Conservation (phyloP, 2,113 vertebrate genomes). For the Anser brachyrhynchus region DNA sequence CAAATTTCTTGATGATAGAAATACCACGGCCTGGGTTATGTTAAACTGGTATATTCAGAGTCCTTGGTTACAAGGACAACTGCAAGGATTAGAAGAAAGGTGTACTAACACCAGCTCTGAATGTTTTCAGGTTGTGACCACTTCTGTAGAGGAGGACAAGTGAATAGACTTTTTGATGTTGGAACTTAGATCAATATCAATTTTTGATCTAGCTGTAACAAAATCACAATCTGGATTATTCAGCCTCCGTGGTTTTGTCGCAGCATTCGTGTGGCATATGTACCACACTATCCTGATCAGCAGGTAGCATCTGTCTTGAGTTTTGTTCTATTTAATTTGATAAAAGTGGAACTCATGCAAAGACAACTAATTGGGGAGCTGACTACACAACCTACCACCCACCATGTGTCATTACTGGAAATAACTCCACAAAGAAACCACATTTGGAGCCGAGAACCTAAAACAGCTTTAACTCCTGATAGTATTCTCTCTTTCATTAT, state of each 20-base stretch:
- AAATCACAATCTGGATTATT: background rate
- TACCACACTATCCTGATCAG: slow-evolving; percentile 13
- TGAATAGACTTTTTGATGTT: background rate
- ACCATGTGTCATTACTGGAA: slow-evolving; percentile 41
- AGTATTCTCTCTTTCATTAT: background rate
- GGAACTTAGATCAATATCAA: background rate
- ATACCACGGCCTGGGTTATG: background rate
- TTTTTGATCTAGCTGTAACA: slow-evolving; percentile 13
- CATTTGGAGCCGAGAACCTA: background rate
- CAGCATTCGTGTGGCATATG: background rate
- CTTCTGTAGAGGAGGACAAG: background rate
- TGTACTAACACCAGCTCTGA: background rate
- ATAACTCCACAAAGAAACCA: slow-evolving; percentile 51
- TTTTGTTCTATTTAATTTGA: slow-evolving; percentile 49
- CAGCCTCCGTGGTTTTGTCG: background rate
- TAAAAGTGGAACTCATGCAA: slow-evolving; percentile 39
- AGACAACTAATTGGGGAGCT: slow-evolving; percentile 34
- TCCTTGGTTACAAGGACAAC: background rate
- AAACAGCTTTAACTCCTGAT: background rate
- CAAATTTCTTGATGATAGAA: slow-evolving; percentile 21
- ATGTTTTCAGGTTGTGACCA: background rate
- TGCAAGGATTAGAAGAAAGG: slow-evolving; percentile 29
- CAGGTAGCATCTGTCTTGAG: slow-evolving; percentile 36
- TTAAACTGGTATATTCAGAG: slow-evolving; percentile 1
- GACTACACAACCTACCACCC: slow-evolving; percentile 40